phyloP scores from a whole-genome alignment of 1,140 invertebrate genomes.

The Melipona quadrifasciata region DNA sequence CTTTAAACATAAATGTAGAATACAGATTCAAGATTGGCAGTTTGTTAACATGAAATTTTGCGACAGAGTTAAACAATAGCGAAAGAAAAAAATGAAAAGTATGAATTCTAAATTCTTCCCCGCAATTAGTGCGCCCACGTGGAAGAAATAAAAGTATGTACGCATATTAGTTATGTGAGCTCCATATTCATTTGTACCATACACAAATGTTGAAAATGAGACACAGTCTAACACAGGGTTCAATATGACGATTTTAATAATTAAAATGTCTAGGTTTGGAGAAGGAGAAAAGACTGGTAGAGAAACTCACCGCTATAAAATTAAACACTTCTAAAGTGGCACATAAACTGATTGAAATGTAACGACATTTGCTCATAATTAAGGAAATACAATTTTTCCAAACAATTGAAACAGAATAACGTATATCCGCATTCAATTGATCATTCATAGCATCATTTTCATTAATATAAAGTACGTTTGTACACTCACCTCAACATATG shows the following conservation, averaged over 20 bases:
- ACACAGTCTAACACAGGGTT: slow-evolving; percentile 69
- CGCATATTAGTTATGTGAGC: slow-evolving; percentile 44
- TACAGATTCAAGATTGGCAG: slow-evolving; percentile 31
- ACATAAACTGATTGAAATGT: slow-evolving; percentile 50
- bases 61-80: slow-evolving; percentile 36
- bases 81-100: slow-evolving; percentile 15
- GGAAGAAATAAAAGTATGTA: slow-evolving; percentile 50
- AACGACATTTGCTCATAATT: slow-evolving; percentile 63
- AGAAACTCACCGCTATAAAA: slow-evolving; percentile 68
- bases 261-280: slow-evolving; percentile 71
- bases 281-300: slow-evolving; percentile 77
- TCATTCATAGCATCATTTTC: slow-evolving; percentile 37
- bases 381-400: slow-evolving; percentile 53
- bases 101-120: slow-evolving; percentile 60
- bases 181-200: slow-evolving; percentile 73
- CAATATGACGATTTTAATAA: slow-evolving; percentile 68
- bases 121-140: slow-evolving; percentile 33
- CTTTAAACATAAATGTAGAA: slow-evolving; percentile 2
- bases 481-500: not conserved
- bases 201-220: slow-evolving; percentile 43
- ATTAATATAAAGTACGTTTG: slow-evolving; percentile 28
- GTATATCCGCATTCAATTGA: slow-evolving; percentile 25
- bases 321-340: slow-evolving; percentile 57
- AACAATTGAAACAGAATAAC: slow-evolving; percentile 29
- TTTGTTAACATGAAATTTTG: slow-evolving; percentile 26